A percentile compares a stretch with the other conserved stretches of the same genome.
Evolutionary conservation across 2,113 vertebrate species (phyloP).

Genomic region (Ursus arctos): DNA sequence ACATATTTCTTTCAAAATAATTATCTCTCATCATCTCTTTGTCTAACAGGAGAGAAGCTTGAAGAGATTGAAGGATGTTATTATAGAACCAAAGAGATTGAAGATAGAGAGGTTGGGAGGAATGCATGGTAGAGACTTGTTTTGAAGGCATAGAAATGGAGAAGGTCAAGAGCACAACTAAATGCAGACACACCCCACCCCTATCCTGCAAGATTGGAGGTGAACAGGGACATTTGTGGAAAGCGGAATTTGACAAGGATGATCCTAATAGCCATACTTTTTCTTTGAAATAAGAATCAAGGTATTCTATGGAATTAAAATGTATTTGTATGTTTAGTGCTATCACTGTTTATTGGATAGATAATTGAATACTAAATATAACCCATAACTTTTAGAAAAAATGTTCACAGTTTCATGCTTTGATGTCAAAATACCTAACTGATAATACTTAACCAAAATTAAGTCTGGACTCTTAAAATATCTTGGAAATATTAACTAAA

Average conservation of each 20-base stretch:
- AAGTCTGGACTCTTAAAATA: neutral
- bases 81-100: neutral
- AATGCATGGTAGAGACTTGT: neutral
- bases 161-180: neutral
- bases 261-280: neutral
- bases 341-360: neutral
- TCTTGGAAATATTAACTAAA: neutral
- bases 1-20: constrained; percentile 1
- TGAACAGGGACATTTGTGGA: neutral
- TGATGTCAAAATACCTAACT: neutral
- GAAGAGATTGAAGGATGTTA: neutral
- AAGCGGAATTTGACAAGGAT: neutral
- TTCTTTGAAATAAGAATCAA: neutral
- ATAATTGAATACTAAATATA: neutral
- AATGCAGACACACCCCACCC: neutral
- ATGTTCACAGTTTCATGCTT: neutral
- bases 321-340: neutral
- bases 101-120: neutral
- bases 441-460: neutral
- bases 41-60: neutral
- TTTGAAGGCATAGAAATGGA: neutral
- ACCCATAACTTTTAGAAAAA: neutral
- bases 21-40: neutral
- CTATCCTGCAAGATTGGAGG: neutral
- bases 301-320: neutral